phyloP scores from a whole-genome alignment of 2,888 invertebrate genomes.

The Ganaspis brasiliensis region DNA sequence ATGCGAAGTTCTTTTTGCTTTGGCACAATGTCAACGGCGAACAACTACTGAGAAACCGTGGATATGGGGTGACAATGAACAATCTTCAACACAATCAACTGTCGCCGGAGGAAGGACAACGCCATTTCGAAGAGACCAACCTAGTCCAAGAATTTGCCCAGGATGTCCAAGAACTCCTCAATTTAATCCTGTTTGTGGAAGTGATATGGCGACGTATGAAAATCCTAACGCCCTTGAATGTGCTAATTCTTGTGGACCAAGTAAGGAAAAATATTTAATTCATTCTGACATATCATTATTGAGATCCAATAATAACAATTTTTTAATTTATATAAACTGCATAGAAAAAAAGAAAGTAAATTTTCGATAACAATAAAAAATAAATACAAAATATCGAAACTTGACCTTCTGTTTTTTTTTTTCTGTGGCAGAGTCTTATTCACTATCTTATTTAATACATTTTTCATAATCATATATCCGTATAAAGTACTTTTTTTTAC shows the following conservation, averaged over 20 bases:
- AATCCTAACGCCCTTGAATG: slow-evolving; percentile 44
- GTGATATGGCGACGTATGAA: slow-evolving; percentile 42
- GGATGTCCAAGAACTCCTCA: slow-evolving; percentile 44
- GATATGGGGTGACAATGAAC: slow-evolving; percentile 23
- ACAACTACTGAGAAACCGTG: slow-evolving; percentile 14
- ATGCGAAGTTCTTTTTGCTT: slow-evolving; percentile 4
- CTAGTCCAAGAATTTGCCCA: slow-evolving; percentile 3
- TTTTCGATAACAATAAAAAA: too few relatives aligned
- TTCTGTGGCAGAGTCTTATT: too few relatives aligned
- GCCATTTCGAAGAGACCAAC: background rate
- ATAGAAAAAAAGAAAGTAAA: too few relatives aligned
- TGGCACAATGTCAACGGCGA: slow-evolving; percentile 7
- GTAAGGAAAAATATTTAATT: background rate
- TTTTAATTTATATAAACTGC: too few relatives aligned
- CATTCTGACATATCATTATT: too few relatives aligned
- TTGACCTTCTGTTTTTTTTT: too few relatives aligned
- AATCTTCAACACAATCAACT: background rate
- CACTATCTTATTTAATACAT: background rate
- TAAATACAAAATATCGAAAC: too few relatives aligned
- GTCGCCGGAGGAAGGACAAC: background rate
- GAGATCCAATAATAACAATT: too few relatives aligned
- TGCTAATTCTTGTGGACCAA: slow-evolving; percentile 44
- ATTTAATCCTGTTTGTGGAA: slow-evolving; percentile 48
- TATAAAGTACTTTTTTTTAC: background rate
- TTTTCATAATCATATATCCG: background rate